A percentile compares a stretch with the other conserved stretches of the same genome.
Evolutionary conservation across 2,797 vertebrate species (phyloP).

Genomic region (Chelon labrosus): DNA sequence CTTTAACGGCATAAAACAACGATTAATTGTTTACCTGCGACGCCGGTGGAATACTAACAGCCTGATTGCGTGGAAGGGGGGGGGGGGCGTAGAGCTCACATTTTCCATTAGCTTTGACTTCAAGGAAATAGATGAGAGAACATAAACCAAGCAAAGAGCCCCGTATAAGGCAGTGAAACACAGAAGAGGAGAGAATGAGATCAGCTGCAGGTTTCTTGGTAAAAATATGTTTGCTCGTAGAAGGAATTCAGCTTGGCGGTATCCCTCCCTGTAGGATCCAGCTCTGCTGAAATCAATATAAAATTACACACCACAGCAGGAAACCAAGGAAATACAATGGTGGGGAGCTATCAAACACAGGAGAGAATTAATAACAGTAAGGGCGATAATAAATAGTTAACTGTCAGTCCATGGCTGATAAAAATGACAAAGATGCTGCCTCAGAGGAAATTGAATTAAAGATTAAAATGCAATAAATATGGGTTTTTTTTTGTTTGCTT

Average conservation of each 20-base stretch:
- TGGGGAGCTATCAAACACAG: constrained; percentile 10
- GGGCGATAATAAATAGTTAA: constrained; percentile 8
- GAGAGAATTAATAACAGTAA: constrained; percentile 19
- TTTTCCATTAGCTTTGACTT: neutral
- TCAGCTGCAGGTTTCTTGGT: constrained; percentile 9
- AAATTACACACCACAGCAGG: constrained; percentile 35
- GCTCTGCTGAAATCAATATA: constrained; percentile 27
- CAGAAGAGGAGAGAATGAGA: neutral
- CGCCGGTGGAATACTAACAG: constrained; percentile 39
- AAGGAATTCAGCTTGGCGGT: neutral
- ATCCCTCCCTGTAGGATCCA: constrained; percentile 11
- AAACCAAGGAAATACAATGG: constrained; percentile 22
- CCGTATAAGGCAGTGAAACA: neutral
- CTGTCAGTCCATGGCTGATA: neutral
- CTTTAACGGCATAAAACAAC: constrained; percentile 24
- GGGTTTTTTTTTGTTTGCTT: too few species aligned
- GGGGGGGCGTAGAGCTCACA: neutral
- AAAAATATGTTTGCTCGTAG: constrained; percentile 1
- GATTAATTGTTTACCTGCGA: constrained; percentile 22
- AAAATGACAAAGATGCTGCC: too few species aligned
- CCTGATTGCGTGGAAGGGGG: neutral
- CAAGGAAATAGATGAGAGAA: neutral
- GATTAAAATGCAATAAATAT: too few species aligned
- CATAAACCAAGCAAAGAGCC: neutral
- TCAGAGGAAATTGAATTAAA: too few species aligned